Conservation (phyloP, 2,888 invertebrate genomes). For the Allolobophora icterica region DNA sequence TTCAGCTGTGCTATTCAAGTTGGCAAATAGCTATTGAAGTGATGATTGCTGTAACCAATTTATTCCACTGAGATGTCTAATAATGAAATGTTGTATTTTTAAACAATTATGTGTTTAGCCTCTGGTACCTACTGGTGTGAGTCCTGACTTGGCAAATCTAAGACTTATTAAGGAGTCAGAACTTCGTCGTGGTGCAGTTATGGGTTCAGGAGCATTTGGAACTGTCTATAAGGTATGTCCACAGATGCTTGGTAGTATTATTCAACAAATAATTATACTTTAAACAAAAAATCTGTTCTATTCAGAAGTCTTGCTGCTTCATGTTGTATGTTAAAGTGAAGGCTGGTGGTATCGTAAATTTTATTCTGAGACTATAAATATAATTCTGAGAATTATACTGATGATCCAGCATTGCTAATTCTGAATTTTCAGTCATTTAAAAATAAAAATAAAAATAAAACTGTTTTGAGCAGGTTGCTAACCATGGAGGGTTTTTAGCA, state of each 20-base stretch:
- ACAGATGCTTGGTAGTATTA: neutral
- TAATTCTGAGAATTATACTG: no score
- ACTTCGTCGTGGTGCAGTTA: constrained; percentile 83
- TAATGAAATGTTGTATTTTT: neutral
- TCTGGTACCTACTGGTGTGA: constrained; percentile 85
- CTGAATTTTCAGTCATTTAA: no score
- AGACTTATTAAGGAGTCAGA: constrained; percentile 92
- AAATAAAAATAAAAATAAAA: no score
- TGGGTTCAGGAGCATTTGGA: constrained; percentile 96
- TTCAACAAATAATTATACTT: neutral
- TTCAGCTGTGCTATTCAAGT: neutral
- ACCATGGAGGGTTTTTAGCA: no score
- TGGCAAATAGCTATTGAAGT: neutral
- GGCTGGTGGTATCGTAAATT: no score
- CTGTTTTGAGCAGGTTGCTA: no score
- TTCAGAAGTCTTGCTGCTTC: neutral
- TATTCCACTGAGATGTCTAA: no score
- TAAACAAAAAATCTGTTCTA: neutral
- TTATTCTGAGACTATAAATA: no score
- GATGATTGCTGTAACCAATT: neutral
- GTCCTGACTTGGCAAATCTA: constrained; percentile 89
- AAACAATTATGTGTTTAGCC: constrained; percentile 38
- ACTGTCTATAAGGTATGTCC: constrained; percentile 83
- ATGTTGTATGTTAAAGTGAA: no score
- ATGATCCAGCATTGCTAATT: no score